These are phyloP conservation scores for Aethes cnicana DNA, from an alignment of 2,888 invertebrate genomes.

Conservation along the genomic window DNA sequence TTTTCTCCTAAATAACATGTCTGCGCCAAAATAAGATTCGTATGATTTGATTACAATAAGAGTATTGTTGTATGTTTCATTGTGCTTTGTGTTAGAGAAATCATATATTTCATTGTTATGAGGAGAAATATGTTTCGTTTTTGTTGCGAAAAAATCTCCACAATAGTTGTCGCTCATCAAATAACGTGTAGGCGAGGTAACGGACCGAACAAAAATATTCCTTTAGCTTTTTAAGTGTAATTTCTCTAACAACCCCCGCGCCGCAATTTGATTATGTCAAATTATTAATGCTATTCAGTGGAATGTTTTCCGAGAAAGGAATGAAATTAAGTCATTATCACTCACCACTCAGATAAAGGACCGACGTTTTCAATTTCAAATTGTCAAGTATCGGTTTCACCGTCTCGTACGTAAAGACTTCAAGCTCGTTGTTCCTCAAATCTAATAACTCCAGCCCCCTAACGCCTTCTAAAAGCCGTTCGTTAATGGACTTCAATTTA, in stretches of 20 bases:
- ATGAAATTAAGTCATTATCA: slow-evolving; percentile 27
- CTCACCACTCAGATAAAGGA: slow-evolving; percentile 74
- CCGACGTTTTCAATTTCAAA: slow-evolving; percentile 82
- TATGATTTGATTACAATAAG: slow-evolving; percentile 31
- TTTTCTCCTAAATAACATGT: slow-evolving; percentile 47
- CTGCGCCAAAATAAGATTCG: slow-evolving; percentile 35
- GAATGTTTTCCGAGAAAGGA: slow-evolving; percentile 21
- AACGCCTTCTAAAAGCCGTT: slow-evolving; percentile 88
- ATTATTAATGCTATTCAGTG: slow-evolving; percentile 12
- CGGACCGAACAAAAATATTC: not conserved
- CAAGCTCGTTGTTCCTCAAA: slow-evolving; percentile 89
- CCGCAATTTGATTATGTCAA: slow-evolving; percentile 10
- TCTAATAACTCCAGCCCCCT: slow-evolving; percentile 88
- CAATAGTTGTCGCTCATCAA: slow-evolving; percentile 12
- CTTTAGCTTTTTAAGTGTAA: slow-evolving; percentile 1
- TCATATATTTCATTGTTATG: slow-evolving; percentile 21
- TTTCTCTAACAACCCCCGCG: slow-evolving; percentile 8
- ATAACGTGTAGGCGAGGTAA: not conserved
- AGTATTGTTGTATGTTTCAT: slow-evolving; percentile 24
- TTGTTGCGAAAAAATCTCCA: slow-evolving; percentile 7
- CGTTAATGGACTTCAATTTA: slow-evolving; percentile 87
- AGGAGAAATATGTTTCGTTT: slow-evolving; percentile 13
- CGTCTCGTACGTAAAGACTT: slow-evolving; percentile 88
- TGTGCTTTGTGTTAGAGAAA: slow-evolving; percentile 24
- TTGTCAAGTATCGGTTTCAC: slow-evolving; percentile 89